These are phyloP conservation scores for Aurelia sp. DNA, from an alignment of 30 jellyfish, hydroid and myxozoan genomes.

Conservation along the genomic window DNA sequence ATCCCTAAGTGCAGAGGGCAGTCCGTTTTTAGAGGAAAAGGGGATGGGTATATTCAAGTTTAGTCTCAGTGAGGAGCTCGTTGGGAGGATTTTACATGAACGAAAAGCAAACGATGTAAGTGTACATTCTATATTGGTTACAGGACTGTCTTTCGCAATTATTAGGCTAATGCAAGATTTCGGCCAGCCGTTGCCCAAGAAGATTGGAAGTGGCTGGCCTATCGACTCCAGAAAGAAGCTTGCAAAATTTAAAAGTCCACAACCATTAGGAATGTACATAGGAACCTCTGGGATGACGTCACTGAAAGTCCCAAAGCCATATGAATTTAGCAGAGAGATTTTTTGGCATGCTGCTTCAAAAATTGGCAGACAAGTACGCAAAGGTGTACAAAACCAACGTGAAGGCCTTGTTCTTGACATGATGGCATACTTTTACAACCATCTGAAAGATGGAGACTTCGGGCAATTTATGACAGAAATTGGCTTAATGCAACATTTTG, in stretches of 20 bases:
- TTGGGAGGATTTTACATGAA: conserved; percentile 14
- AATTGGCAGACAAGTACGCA: neutral
- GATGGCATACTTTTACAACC: conserved; percentile 21
- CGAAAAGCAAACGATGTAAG: conserved; percentile 29
- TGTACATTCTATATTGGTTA: conserved; percentile 38
- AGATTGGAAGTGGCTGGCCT: conserved; percentile 33
- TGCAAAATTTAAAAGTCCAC: conserved; percentile 44
- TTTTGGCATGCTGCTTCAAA: conserved; percentile 48
- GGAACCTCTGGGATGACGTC: conserved; percentile 23
- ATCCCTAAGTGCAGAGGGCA: conserved; percentile 2
- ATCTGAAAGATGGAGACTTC: neutral
- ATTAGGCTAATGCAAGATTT: conserved; percentile 6
- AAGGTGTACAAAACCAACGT: conserved; percentile 11
- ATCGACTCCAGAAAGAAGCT: conserved; percentile 44
- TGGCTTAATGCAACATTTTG: conserved; percentile 16
- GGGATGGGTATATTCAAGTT: conserved; percentile 26
- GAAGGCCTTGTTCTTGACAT: conserved; percentile 2
- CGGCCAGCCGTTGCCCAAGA: conserved; percentile 42
- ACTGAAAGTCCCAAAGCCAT: conserved; percentile 41
- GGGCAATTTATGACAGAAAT: neutral
- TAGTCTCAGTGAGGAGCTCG: conserved; percentile 7
- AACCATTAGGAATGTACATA: conserved; percentile 47
- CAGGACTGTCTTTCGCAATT: conserved; percentile 38
- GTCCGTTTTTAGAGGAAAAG: conserved; percentile 17
- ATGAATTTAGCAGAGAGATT: neutral